Evolutionary conservation across 2,888 invertebrate genomes (phyloP).

Genomic region (Drosophila birchii): DNA sequence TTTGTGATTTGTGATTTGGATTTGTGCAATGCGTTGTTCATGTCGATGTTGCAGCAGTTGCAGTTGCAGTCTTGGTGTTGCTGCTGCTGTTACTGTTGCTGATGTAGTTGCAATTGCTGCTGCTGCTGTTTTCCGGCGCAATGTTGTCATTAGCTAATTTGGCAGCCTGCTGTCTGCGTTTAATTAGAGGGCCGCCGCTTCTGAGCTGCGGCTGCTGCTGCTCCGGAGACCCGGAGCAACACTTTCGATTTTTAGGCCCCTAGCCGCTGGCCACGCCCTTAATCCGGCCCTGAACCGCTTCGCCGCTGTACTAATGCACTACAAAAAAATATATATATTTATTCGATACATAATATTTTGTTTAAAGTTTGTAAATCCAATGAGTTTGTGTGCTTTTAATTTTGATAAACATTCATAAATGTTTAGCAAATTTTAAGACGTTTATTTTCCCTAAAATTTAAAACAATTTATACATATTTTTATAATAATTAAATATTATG

Average conservation of each 20-base stretch:
- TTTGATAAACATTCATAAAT: not conserved
- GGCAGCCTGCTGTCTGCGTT: constrained; percentile 68
- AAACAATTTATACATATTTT: not conserved
- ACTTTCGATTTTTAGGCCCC: constrained; percentile 64
- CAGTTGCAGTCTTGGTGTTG: constrained; percentile 14
- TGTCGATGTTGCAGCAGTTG: constrained; percentile 33
- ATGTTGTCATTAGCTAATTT: constrained; percentile 75
- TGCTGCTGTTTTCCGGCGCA: constrained; percentile 35
- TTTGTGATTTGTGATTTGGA: constrained; percentile 38
- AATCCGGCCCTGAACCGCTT: constrained; percentile 26
- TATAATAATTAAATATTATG: not conserved
- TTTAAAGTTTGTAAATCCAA: not conserved
- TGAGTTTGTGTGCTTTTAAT: not conserved
- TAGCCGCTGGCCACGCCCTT: constrained; percentile 59
- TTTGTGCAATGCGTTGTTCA: constrained; percentile 39
- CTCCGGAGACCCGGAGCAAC: constrained; percentile 38
- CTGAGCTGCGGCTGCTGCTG: constrained; percentile 15
- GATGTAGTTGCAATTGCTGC: constrained; percentile 4
- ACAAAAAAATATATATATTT: not conserved
- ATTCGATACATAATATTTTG: not conserved
- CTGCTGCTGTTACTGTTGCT: constrained; percentile 22
- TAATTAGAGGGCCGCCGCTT: constrained; percentile 67
- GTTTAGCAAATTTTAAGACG: not conserved
- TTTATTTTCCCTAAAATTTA: not conserved
- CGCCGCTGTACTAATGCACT: not conserved